A percentile compares a stretch with the other conserved stretches of the same genome.
These are phyloP conservation scores for Drosophila atroscutellata DNA, from an alignment of 2,888 invertebrate species.

Conservation along the genomic window DNA sequence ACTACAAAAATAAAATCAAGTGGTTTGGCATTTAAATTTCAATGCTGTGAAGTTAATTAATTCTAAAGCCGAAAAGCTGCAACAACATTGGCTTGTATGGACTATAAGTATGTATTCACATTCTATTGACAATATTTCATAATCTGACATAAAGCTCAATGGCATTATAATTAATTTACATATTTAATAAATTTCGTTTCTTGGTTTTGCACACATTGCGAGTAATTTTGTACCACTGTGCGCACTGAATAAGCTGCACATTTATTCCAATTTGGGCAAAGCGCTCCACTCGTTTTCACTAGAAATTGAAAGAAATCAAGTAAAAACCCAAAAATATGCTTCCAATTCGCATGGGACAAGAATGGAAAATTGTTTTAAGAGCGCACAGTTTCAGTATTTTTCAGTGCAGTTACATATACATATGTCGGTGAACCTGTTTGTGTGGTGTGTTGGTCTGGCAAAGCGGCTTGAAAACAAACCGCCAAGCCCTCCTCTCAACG, in stretches of 20 bases:
- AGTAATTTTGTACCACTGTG: slow-evolving; percentile 26
- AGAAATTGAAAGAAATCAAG: slow-evolving; percentile 36
- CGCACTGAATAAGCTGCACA: slow-evolving; percentile 12
- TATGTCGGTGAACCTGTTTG: slow-evolving; percentile 18
- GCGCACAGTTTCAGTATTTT: slow-evolving; percentile 44
- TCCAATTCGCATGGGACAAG: slow-evolving; percentile 15
- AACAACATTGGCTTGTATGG: neutral
- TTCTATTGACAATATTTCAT: neutral
- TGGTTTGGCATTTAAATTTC: slow-evolving; percentile 27
- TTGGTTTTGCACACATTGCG: neutral
- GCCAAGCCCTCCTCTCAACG: slow-evolving; percentile 1
- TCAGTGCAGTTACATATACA: slow-evolving; percentile 26
- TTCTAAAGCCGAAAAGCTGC: slow-evolving; percentile 13
- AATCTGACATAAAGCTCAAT: slow-evolving; percentile 3
- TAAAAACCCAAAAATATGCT: slow-evolving; percentile 14
- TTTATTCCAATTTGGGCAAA: slow-evolving; percentile 21
- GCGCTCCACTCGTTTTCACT: slow-evolving; percentile 11
- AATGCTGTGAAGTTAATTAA: slow-evolving; percentile 23
- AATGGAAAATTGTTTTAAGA: slow-evolving; percentile 56
- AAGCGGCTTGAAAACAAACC: slow-evolving; percentile 36
- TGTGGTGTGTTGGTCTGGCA: slow-evolving; percentile 16
- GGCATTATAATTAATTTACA: neutral
- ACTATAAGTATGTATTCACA: neutral
- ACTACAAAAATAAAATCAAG: slow-evolving; percentile 9
- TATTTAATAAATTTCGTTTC: neutral